Base-by-base conservation (phyloP, 2,888 invertebrate genomes). In the Diarsia rubi region DNA sequence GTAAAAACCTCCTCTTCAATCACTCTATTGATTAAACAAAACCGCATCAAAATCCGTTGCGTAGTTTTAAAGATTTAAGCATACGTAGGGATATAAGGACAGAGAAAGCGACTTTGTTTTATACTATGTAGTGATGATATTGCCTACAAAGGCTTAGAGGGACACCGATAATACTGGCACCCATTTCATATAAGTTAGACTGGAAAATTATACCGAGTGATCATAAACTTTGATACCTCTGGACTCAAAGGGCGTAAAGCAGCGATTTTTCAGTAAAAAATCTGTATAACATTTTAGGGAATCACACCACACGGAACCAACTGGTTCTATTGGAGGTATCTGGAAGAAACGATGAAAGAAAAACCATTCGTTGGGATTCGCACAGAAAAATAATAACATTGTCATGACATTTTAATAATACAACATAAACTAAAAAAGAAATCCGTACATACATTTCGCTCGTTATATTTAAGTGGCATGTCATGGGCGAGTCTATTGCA, bases 131-230 rank as follows among this genome's bases (percentile, higher is more conserved):
- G n/a, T n/a, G n/a, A n/a, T n/a, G n/a, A n/a, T n/a, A n/a, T n/a
- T n/a, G n/a, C n/a, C n/a, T n/a, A n/a, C n/a, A n/a, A n/a, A n/a
- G n/a, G n/a, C n/a, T n/a, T n/a, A n/a, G n/a, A n/a, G n/a, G n/a
- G n/a, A n/a, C n/a, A n/a, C n/a, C n/a, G n/a, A n/a, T n/a, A n/a
- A n/a, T n/a, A n/a, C n/a, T n/a, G n/a, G n/a, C n/a, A n/a, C n/a
- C n/a, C n/a, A n/a, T n/a, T n/a, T n/a, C n/a, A n/a, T 14, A 14
- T 54, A 54, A 54, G 14, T 52, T 4, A 4, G 52, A n/a, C 52
- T 52, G n/a, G n/a, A n/a, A 52, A 52, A 52, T n/a, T 52, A 52
- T n/a, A 52, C n/a, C n/a, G n/a, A 52, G n/a, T n/a, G 52, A 52
- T 52, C n/a, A n/a, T 11, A 12, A 52, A n/a, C n/a, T n/a, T n/a